Evolutionary conservation across 2,113 vertebrate genomes (phyloP).

Genomic region (Protobothrops mucrosquamatus): DNA sequence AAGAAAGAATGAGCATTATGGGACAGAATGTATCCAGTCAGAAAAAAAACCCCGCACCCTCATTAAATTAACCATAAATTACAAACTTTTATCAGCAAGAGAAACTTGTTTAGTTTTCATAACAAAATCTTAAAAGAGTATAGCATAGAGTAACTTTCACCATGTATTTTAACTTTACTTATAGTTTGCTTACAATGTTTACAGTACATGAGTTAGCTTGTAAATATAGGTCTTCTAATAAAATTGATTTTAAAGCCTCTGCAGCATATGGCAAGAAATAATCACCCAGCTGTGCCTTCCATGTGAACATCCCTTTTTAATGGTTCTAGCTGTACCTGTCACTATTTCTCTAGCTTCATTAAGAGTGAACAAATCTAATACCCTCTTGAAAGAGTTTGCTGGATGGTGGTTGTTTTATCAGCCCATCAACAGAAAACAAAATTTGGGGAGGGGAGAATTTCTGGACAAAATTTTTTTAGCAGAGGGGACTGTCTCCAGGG

Average conservation of each 20-base stretch:
- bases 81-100: not conserved
- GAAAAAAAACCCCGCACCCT: not conserved
- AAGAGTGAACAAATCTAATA: not conserved
- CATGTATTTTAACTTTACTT: not conserved
- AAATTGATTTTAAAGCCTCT: conserved; percentile 30
- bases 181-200: not conserved
- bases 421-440: not conserved
- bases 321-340: not conserved
- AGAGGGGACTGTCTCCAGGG: not conserved
- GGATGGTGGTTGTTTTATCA: not conserved
- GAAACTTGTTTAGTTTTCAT: not conserved
- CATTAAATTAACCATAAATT: not conserved
- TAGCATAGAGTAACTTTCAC: not conserved
- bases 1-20: not conserved
- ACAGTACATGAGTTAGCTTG: not conserved
- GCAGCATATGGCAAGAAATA: not conserved
- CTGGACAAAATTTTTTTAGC: not conserved
- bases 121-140: not conserved
- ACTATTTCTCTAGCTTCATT: not conserved
- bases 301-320: not conserved
- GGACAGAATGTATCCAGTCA: not conserved
- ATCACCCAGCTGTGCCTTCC: conserved; percentile 24
- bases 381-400: not conserved
- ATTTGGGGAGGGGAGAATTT: not conserved
- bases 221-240: conserved; percentile 11